Percentiles rank a stretch among this genome's conserved stretches.
phyloP scores from a whole-genome alignment of 1,140 invertebrate species.

The Phocides pigmalion region DNA sequence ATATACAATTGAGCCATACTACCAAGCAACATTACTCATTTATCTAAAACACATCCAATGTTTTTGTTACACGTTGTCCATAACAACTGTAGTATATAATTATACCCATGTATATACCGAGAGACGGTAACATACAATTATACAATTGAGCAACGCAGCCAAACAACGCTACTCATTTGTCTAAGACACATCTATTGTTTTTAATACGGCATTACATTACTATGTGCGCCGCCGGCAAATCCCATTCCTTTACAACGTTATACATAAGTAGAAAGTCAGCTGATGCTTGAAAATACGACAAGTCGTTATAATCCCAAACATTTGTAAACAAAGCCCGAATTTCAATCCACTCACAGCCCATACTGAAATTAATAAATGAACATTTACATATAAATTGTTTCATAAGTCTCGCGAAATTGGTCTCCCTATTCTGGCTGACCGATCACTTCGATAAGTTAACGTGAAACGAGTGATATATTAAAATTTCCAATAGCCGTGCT shows the following conservation, averaged over 20 bases:
- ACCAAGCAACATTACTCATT: too few species aligned
- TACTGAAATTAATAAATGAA: slow-evolving; percentile 21
- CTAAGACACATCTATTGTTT: too few species aligned
- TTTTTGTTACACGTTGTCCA: too few species aligned
- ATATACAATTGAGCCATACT: too few species aligned
- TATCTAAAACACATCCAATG: too few species aligned
- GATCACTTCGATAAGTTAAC: not conserved
- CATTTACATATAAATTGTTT: slow-evolving; percentile 27
- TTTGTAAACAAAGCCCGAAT: not conserved
- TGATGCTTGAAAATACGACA: not conserved
- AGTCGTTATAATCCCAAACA: slow-evolving; percentile 17
- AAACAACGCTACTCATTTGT: too few species aligned
- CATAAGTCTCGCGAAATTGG: slow-evolving; percentile 5
- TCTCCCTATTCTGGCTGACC: not conserved
- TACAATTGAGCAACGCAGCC: too few species aligned
- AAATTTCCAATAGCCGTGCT: too few species aligned
- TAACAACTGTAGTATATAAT: too few species aligned
- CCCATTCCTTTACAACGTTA: not conserved
- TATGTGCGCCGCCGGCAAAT: not conserved
- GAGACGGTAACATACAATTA: too few species aligned
- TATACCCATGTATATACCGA: too few species aligned
- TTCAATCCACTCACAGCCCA: slow-evolving; percentile 7
- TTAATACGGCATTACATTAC: too few species aligned
- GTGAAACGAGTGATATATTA: not conserved
- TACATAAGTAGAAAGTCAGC: not conserved